phyloP scores from a whole-genome alignment of 2,888 invertebrate genomes.

The Eristalinus sepulchralis region DNA sequence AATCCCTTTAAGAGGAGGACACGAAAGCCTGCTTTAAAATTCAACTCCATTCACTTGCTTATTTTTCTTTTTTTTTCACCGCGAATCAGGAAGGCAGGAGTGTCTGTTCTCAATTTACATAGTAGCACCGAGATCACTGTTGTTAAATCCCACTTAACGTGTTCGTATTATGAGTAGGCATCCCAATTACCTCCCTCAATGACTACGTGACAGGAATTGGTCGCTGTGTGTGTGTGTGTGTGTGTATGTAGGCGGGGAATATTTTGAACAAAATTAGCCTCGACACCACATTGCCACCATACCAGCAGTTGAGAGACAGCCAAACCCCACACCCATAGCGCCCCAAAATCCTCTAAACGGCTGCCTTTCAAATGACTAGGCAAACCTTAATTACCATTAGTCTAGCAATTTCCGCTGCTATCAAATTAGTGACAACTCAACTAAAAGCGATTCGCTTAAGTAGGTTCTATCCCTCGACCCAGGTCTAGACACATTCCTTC shows the following conservation, averaged over 20 bases:
- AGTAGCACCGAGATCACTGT: background rate
- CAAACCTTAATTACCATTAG: background rate
- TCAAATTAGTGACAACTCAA: conserved; percentile 37
- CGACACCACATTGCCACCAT: background rate
- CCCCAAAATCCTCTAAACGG: background rate
- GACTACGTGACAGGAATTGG: background rate
- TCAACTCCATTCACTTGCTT: background rate
- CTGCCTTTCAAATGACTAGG: background rate
- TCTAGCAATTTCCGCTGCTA: background rate
- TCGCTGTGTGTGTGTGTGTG: background rate
- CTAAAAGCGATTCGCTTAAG: conserved; percentile 24
- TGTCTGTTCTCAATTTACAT: background rate
- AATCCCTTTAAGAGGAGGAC: too few relatives aligned
- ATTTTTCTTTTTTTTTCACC: background rate
- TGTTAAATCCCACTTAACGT: background rate
- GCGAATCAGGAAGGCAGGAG: background rate
- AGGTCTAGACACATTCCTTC: background rate
- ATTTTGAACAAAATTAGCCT: background rate
- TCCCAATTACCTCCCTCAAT: background rate
- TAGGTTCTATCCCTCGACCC: background rate
- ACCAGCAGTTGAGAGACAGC: background rate
- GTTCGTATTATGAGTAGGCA: background rate
- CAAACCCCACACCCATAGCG: background rate
- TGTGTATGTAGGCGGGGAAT: background rate
- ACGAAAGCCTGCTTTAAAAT: background rate